Evolutionary conservation across 2,888 invertebrate genomes (phyloP), one percentile per base, ranked within the genome.

Genomic region (Xanthorhoe spadicearia): DNA sequence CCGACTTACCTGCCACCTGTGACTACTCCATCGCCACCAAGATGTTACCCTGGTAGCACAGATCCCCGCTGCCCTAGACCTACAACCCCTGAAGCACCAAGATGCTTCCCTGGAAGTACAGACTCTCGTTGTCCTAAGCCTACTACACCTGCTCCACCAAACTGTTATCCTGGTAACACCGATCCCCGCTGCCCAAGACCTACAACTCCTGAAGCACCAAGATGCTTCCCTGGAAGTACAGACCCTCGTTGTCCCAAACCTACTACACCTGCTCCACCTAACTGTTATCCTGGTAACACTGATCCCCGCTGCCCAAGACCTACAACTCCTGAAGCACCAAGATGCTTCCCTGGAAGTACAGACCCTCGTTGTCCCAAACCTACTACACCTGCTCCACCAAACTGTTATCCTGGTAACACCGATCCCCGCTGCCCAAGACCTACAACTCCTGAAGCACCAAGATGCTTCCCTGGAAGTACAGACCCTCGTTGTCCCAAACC

Each of bases 401-500:
- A 63, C 1, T 84, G 84, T 48, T 81, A 76, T 66, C 83, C 84
- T 15, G 88, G 88, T 3, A 83, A 85, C 4, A 71, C 61, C 0
- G 86, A 89, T 67, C 78, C 80, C 0, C 50, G 83, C 8, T 84
- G 83, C 59, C 80, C 77, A 7, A 70, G 43, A 55, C 54, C 74
- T 0, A 71, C 73, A 0, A 73, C 71, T 8, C 75, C 79, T 0
- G 74, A 74, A 5, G 72, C 76, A 18, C 78, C 75, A 7, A 73
- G 73, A 64, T 85, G 86, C 68, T 86, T 83, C 76, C 88, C 88
- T 17, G 86, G 87, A 59, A 80, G 77, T 4, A 75, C 72, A 0
- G 86, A 87, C 69, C 81, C 84, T 61, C 52, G 86, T 67, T 65
- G 83, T 80, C 65, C 77, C 35, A 18, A 84, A 83, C 77, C 86